These are phyloP conservation scores for Pemphigus obesinymphae DNA, from an alignment of 1,140 invertebrate genomes.

Conservation along the genomic window DNA sequence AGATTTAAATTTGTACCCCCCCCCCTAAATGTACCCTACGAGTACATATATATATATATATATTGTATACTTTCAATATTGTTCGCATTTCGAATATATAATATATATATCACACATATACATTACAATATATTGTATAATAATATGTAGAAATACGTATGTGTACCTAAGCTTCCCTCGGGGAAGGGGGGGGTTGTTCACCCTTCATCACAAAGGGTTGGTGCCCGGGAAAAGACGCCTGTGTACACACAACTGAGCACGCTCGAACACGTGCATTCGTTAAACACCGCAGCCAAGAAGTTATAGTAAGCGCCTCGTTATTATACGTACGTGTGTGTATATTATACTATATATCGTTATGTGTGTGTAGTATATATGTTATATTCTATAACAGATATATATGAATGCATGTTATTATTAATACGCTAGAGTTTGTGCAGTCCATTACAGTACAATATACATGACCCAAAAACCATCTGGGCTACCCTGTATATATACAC, in stretches of 20 bases:
- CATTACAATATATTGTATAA: too few relatives aligned
- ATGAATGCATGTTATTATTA: conserved; percentile 14
- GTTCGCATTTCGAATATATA: too few relatives aligned
- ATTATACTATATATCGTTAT: not conserved
- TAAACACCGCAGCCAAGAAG: not conserved
- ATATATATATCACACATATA: too few relatives aligned
- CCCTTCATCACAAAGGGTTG: not conserved
- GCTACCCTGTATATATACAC: not conserved
- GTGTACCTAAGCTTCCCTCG: too few relatives aligned
- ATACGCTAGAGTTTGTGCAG: not conserved
- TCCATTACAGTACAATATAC: not conserved
- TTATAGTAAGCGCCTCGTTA: conserved; percentile 5
- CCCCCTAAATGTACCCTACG: too few relatives aligned
- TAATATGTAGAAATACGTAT: too few relatives aligned
- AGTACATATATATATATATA: too few relatives aligned
- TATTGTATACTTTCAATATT: too few relatives aligned
- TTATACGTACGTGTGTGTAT: not conserved
- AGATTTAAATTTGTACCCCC: too few relatives aligned
- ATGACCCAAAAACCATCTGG: conserved; percentile 15
- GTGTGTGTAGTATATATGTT: not conserved
- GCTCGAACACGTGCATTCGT: not conserved
- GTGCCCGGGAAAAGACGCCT: not conserved
- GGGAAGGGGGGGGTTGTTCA: too few relatives aligned
- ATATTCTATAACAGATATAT: not conserved
- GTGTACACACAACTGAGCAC: not conserved